Base-by-base conservation (phyloP, 2,797 vertebrate species). In the Lagodon rhomboides region DNA sequence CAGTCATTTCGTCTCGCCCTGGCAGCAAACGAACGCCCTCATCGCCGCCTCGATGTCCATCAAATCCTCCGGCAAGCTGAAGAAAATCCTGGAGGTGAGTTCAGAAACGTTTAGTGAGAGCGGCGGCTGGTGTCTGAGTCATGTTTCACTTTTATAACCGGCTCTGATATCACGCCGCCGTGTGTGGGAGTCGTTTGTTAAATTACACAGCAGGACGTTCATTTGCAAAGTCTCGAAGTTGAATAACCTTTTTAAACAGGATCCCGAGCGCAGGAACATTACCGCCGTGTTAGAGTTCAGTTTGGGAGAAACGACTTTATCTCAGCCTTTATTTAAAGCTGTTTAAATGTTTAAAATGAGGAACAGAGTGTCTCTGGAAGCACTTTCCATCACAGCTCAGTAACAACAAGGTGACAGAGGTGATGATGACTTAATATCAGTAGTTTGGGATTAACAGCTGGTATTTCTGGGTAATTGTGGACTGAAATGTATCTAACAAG, bases 41-140 rank as follows among this genome's bases (percentile, higher is more conserved):
- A 98, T 99, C 16, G 96, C 97, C 0, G 97, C 97, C 3, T 98
- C 98, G 0, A 97, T 98, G 94, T 99, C 97, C 11, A 92, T 99
- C 89, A 99, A 96, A 89, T 96, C 97, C 18, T 99, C 98, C 18
- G 90, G 83, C 84, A 99, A 97, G 83, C 95, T 99, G 80, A 97
- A 97, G 85, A 97, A 96, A 89, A 97, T 99, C 91, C 92, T 99
- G 0, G 98, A 99, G 97, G 98, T 99, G 68, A 95, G 43, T 34
- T 34, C 34, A 34, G 34, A 34, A 34, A 34, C 30, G 1, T 11
- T 23, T 4, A 12, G 8, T 38, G 7, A 41, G 16, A 25, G 9
- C 30, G 4, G 7, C 41, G 11, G 38, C 41, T 44, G 59, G 8
- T 17, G 59, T 61, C 15, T 25, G 22, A n/a, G 17, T 30, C 3